phyloP scores from a whole-genome alignment of 2,888 invertebrate species.

The Phasia obesa region DNA sequence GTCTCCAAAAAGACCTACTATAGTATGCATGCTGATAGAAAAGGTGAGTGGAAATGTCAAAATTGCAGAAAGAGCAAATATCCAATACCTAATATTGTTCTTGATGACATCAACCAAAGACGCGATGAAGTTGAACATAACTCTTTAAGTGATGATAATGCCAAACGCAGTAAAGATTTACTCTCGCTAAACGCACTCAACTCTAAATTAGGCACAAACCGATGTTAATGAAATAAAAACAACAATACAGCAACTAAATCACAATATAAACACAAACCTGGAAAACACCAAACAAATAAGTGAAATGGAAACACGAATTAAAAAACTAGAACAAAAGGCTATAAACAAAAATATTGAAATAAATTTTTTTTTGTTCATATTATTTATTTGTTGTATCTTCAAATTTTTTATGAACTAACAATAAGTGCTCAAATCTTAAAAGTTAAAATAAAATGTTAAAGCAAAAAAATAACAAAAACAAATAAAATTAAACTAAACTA shows the following conservation, averaged over 20 bases:
- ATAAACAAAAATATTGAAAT: too few relatives aligned
- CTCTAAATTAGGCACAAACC: too few relatives aligned
- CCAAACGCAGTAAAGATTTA: not conserved
- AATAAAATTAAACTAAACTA: too few relatives aligned
- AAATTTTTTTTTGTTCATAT: too few relatives aligned
- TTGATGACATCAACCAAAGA: not conserved
- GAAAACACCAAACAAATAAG: conserved; percentile 13
- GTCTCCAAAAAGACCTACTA: not conserved
- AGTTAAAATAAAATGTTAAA: too few relatives aligned
- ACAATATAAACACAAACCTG: not conserved
- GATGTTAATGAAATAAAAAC: conserved; percentile 20
- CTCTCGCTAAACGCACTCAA: too few relatives aligned
- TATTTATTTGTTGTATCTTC: too few relatives aligned
- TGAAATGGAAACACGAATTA: conserved; percentile 16
- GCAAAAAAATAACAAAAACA: too few relatives aligned
- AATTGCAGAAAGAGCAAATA: conserved; percentile 13
- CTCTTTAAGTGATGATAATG: not conserved
- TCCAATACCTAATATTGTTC: not conserved
- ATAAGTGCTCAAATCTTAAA: too few relatives aligned
- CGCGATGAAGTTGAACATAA: not conserved
- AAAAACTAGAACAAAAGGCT: conserved; percentile 22
- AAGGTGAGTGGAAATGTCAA: conserved; percentile 23
- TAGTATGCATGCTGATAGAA: not conserved
- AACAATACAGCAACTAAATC: not conserved
- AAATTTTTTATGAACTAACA: too few relatives aligned